A percentile compares a stretch with the other conserved stretches of the same genome.
Evolutionary conservation across 2,888 invertebrate genomes (phyloP).

Genomic region (Sarcophaga subvicina): DNA sequence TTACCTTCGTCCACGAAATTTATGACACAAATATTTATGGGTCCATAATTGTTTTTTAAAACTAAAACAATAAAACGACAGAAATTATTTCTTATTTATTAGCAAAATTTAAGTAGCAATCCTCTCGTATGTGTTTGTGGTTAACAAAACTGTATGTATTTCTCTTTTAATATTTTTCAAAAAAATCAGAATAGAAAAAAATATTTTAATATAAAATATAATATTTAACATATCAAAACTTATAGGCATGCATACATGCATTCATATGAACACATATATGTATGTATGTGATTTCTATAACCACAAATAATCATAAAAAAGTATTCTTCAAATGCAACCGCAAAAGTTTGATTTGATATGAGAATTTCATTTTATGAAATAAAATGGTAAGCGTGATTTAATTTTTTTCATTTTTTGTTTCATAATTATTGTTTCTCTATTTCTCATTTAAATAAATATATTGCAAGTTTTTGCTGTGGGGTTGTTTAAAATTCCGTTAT

Average conservation of each 20-base stretch:
- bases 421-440: no score
- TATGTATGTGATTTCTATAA: no score
- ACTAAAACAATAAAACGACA: no score
- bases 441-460: no score
- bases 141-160: not conserved
- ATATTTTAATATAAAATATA: not conserved
- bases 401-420: not conserved
- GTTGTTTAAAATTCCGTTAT: not conserved
- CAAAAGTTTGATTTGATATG: not conserved
- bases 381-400: not conserved
- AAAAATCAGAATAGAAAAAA: not conserved
- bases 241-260: no score
- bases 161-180: not conserved
- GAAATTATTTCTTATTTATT: no score
- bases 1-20: no score
- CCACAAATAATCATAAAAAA: not conserved
- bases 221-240: no score
- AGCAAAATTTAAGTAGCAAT: not conserved
- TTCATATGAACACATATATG: no score
- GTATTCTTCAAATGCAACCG: not conserved
- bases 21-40: no score
- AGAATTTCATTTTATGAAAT: not conserved
- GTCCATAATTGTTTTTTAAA: no score
- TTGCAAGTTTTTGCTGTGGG: no score
- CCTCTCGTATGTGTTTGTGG: not conserved